phyloP scores from a whole-genome alignment of 2,888 invertebrate genomes.

The Agapostemon virescens region DNA sequence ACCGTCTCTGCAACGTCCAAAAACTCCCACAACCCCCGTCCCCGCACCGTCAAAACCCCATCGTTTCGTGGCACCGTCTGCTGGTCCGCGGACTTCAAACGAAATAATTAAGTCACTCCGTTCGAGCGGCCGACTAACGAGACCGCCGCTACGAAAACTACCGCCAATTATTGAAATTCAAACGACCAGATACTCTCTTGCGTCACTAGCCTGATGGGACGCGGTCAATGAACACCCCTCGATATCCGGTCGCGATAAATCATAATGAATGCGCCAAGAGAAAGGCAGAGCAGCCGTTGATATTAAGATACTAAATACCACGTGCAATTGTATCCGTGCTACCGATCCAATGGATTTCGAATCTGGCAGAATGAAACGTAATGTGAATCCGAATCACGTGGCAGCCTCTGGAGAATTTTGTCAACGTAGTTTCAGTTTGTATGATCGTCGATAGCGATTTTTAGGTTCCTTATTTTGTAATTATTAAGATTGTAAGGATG shows the following conservation, averaged over 20 bases:
- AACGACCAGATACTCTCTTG: conserved; percentile 65
- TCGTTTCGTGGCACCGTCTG: background rate
- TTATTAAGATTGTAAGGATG: too few relatives aligned
- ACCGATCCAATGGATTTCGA: background rate
- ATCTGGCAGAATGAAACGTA: background rate
- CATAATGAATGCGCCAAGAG: conserved; percentile 20
- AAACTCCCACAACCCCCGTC: background rate
- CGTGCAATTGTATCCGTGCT: background rate
- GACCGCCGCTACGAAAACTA: conserved; percentile 73
- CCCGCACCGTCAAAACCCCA: background rate
- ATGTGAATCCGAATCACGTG: background rate
- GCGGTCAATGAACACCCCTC: conserved; percentile 46
- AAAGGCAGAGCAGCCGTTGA: background rate
- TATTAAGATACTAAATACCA: conserved; percentile 4
- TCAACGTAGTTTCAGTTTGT: too few relatives aligned
- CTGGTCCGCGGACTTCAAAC: conserved; percentile 76
- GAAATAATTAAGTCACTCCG: conserved; percentile 79
- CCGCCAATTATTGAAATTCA: conserved; percentile 79
- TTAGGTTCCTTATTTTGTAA: too few relatives aligned
- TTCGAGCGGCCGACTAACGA: conserved; percentile 73
- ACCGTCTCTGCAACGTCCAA: conserved; percentile 19
- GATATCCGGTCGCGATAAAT: conserved; percentile 57
- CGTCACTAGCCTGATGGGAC: conserved; percentile 38
- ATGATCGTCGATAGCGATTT: too few relatives aligned
- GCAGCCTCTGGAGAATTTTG: background rate